Conservation (phyloP, 2,113 vertebrate genomes). For the Mola mola region DNA sequence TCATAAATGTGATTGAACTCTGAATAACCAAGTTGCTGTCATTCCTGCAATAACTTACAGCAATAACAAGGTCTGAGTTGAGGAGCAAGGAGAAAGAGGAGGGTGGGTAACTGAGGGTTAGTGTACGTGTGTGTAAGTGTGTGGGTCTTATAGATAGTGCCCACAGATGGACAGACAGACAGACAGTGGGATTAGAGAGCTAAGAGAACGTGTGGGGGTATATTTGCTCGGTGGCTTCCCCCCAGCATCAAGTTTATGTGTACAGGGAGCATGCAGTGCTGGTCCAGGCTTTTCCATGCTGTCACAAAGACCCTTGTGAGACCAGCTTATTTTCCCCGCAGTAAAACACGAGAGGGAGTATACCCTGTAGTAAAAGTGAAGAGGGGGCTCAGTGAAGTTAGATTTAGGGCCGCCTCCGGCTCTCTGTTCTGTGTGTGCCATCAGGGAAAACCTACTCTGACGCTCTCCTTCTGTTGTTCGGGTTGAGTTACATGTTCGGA, state of each 20-base stretch:
- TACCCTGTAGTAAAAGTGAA: no score
- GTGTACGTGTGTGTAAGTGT: constrained; percentile 1
- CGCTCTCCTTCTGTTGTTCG: constrained; percentile 50
- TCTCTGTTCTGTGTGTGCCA: constrained; percentile 65
- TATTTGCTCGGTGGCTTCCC: constrained; percentile 65
- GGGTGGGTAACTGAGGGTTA: constrained; percentile 2
- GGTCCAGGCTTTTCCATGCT: constrained; percentile 77
- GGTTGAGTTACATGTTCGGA: constrained; percentile 54
- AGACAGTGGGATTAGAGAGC: constrained; percentile 26
- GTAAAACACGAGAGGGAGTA: no score
- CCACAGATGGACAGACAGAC: no score
- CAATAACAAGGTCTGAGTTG: constrained; percentile 58
- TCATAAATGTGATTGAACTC: constrained; percentile 14
- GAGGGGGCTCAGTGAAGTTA: constrained; percentile 66
- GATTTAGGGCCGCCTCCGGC: constrained; percentile 69
- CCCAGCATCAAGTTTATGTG: constrained; percentile 62
- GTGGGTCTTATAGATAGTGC: constrained; percentile 29
- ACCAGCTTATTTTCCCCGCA: constrained; percentile 80
- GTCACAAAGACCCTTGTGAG: constrained; percentile 80
- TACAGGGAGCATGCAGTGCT: constrained; percentile 51
- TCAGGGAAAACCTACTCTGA: constrained; percentile 63
- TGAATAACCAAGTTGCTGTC: constrained; percentile 29
- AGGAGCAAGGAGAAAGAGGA: constrained; percentile 22
- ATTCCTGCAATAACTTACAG: constrained; percentile 50
- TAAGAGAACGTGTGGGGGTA: constrained; percentile 48